Base-by-base conservation (phyloP, 2,113 vertebrate genomes). In the Dicrurus megarhynchus region DNA sequence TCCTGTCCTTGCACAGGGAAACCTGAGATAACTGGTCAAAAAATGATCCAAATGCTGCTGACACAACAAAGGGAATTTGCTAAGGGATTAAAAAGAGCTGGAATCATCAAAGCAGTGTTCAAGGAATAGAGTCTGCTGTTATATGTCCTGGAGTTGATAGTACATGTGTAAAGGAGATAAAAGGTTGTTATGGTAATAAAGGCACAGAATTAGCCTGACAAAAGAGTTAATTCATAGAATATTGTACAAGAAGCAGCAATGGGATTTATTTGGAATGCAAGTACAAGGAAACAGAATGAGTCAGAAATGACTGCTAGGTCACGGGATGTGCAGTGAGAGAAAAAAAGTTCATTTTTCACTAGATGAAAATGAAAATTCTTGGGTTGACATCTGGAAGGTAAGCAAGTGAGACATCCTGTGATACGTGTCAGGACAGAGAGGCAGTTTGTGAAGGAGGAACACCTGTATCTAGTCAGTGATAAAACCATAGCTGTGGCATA, bases 191-290 rank as follows among this genome's bases (percentile, higher is more conserved):
- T 55, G 32, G 16, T 60, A 86, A 81, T 89, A 74, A 92, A 89
- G 26, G 39, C 64, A 75, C 11, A 84, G 87, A 94, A 87, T 90
- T 93, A 93, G 49, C 60, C 76, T 95, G 55, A 78, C 75, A 87
- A 82, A 81, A 82, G 69, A 68, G n/a, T 71, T 87, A 89, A 68
- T 60, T 83, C 49, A 23, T 64, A 64, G 76, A 84, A 82, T 87
- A 49, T 84, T 92, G 37, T 50, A 49, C 44, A 84, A 92, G 69
- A 78, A 87, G 57, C 24, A 82, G 60, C 52, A 76, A 19, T 39
- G 59, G 78, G 55, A 83, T 93, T 85, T 90, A 47, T 93, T 85
- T 94, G 75, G 65, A 95, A 93, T 93, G 75, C 61, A 94, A 92
- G 87, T 84, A 23, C 35, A 75, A 87, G 76, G 71, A 89, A 96